Conservation (phyloP, 2,888 invertebrate genomes). For the Aquatica leii region DNA sequence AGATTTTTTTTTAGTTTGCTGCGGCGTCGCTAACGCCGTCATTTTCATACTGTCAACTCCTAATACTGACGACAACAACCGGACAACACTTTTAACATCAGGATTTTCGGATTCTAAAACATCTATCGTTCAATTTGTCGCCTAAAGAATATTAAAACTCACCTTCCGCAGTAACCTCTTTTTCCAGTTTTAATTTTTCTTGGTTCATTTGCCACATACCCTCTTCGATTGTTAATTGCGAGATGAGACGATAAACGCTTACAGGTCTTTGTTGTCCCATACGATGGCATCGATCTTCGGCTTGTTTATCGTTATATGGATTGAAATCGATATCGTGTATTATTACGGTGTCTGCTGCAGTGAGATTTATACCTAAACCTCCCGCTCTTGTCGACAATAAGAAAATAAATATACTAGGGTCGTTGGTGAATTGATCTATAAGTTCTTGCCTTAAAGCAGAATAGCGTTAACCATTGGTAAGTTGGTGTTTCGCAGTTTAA, state of each 20-base stretch:
- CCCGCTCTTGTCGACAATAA: conserved; percentile 93
- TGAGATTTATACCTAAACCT: conserved; percentile 94
- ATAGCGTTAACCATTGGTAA: background rate
- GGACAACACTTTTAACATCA: conserved; percentile 81
- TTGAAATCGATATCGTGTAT: conserved; percentile 98
- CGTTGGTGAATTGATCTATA: conserved; percentile 87
- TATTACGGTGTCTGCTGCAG: conserved; percentile 93
- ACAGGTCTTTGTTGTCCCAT: conserved; percentile 86
- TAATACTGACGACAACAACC: conserved; percentile 80
- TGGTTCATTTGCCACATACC: conserved; percentile 89
- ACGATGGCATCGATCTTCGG: conserved; percentile 87
- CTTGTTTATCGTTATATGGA: conserved; percentile 98
- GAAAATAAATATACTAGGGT: conserved; percentile 85
- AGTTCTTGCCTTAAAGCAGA: conserved; percentile 77
- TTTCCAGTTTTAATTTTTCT: conserved; percentile 90
- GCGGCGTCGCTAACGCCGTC: conserved; percentile 49
- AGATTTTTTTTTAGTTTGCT: conserved; percentile 45
- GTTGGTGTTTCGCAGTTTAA: background rate
- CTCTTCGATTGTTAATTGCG: conserved; percentile 90
- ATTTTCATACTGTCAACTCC: conserved; percentile 64
- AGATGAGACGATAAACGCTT: conserved; percentile 83
- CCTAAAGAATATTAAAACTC: conserved; percentile 34
- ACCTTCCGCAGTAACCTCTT: conserved; percentile 76
- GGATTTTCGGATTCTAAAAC: conserved; percentile 73
- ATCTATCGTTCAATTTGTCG: background rate